Base-by-base conservation (phyloP, 1,140 invertebrate genomes). In the Arctopsyche grandis region DNA sequence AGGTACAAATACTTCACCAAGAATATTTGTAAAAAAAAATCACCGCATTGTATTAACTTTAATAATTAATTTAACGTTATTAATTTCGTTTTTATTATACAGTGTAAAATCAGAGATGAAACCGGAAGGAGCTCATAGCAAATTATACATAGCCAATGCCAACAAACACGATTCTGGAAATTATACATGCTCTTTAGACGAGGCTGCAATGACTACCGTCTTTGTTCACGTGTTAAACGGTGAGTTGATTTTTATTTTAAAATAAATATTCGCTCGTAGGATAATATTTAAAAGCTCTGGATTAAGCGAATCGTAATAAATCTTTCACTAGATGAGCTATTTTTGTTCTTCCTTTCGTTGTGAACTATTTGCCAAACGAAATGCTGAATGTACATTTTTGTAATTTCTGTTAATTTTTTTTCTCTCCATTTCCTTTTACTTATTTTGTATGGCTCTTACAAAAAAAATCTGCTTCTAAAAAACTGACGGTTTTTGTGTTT, bases 41-140 rank as follows among this genome's bases (percentile, higher is more conserved):
- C n/a, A n/a, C n/a, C n/a, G n/a, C n/a, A n/a, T 38, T 38, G 29
- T 38, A 38, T 38, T 1, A 38, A 38, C 29, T 38, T 38, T 38
- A n/a, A n/a, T n/a, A n/a, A n/a, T n/a, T n/a, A 7, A 46, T 7
- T 46, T 46, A 46, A 46, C 5, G 12, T 46, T 12, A 46, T 12
- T 46, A 46, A 46, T 46, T 52, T 1, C 48, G 10, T 26, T 69
- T 48, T 77, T n/a, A 21, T 24, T 26, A 66, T 66, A 22, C 66
- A 94, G 93, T 83, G 92, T 94, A 10, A 94, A 93, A 87, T 93
- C 93, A 58, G 92, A 93, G 85, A 92, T 93, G 87, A 87, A 91
- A 76, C 88, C 90, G 22, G 91, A 90, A 74, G 91, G 92, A 29
- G 93, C 92, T 16, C 89, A 92, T 69, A 93, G 92, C 83, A 90